phyloP scores from a whole-genome alignment of 2,113 vertebrate genomes.

The Zapus hudsonius region DNA sequence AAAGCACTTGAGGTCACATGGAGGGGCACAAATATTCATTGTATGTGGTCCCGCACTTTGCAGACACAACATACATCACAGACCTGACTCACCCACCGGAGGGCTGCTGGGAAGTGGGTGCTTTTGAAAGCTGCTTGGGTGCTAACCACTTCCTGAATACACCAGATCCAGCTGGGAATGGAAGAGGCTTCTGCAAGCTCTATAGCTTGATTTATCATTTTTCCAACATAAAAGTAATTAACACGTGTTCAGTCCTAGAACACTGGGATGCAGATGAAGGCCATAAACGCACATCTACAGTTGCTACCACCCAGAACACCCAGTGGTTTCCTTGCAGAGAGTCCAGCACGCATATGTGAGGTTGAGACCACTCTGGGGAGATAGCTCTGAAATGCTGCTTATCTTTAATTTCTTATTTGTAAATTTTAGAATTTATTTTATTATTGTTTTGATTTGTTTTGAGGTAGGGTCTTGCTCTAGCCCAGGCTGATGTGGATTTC shows the following conservation, averaged over 20 bases:
- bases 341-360: neutral
- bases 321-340: neutral
- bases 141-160: neutral
- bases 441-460: too few species aligned
- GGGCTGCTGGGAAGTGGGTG: neutral
- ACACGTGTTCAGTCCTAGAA: neutral
- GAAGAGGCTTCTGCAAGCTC: neutral
- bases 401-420: neutral
- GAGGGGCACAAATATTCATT: neutral
- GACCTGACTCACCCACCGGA: neutral
- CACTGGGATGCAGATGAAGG: neutral
- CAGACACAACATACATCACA: neutral
- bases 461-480: too few species aligned
- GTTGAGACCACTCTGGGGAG: neutral
- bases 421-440: too few species aligned
- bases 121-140: neutral
- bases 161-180: neutral
- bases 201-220: neutral
- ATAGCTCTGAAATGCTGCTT: neutral
- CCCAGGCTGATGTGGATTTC: too few species aligned
- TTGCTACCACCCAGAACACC: constrained; percentile 3
- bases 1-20: neutral
- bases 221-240: constrained; percentile 30
- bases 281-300: neutral
- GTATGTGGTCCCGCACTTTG: neutral